Percentiles rank a stretch among this genome's conserved stretches.
These are phyloP conservation scores for Drosophila birchii DNA, from an alignment of 2,888 invertebrate species.

Conservation along the genomic window DNA sequence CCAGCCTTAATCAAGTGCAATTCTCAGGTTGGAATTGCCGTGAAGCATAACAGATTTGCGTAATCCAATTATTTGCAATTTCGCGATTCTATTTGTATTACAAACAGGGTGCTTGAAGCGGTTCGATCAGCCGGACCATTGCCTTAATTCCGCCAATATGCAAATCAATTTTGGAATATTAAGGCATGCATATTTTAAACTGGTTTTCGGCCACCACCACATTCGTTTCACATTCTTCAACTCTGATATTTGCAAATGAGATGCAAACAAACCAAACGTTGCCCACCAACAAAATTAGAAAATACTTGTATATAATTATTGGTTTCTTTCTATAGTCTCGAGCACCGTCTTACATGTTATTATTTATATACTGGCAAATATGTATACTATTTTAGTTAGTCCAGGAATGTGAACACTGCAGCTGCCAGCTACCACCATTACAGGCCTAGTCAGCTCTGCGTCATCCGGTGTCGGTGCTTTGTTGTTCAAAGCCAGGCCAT, in stretches of 20 bases:
- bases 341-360: neutral
- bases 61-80: slow-evolving; percentile 57
- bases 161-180: slow-evolving; percentile 46
- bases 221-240: slow-evolving; percentile 59
- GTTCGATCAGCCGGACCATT: slow-evolving; percentile 20
- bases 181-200: slow-evolving; percentile 49
- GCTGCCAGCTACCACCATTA: slow-evolving; percentile 12
- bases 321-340: neutral
- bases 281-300: neutral
- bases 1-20: slow-evolving; percentile 39
- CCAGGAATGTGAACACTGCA: slow-evolving; percentile 18
- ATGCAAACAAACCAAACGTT: slow-evolving; percentile 32
- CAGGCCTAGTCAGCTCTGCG: slow-evolving; percentile 27
- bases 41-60: slow-evolving; percentile 55
- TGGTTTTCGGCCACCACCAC: slow-evolving; percentile 40
- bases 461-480: slow-evolving; percentile 36
- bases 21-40: slow-evolving; percentile 46
- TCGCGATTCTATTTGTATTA: slow-evolving; percentile 3
- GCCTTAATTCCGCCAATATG: slow-evolving; percentile 28
- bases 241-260: slow-evolving; percentile 70
- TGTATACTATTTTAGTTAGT: slow-evolving; percentile 17
- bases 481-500: slow-evolving; percentile 28
- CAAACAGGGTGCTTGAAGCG: slow-evolving; percentile 51
- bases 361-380: neutral
- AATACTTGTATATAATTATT: slow-evolving; percentile 12